Conservation (phyloP, 2,888 invertebrate genomes). For the Podotricha telesiphe region DNA sequence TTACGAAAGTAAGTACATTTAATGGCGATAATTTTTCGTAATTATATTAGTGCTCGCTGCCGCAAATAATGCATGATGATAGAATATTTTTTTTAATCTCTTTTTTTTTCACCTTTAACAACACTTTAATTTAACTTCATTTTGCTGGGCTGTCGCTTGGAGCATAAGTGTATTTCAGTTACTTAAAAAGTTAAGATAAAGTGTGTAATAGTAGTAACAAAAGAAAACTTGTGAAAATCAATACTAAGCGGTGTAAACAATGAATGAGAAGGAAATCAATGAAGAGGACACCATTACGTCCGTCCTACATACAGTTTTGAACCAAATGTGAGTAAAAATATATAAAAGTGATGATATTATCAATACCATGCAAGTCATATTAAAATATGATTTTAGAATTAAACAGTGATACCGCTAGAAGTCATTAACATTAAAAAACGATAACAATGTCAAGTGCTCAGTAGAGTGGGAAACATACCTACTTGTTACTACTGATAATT, state of each 20-base stretch:
- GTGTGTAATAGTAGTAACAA: background rate
- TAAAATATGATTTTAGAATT: constrained; percentile 23
- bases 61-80: background rate
- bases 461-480: constrained; percentile 47
- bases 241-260: background rate
- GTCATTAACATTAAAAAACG: constrained; percentile 65
- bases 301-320: background rate
- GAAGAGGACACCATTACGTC: background rate
- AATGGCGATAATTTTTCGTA: background rate
- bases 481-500: constrained; percentile 44
- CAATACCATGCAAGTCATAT: constrained; percentile 3
- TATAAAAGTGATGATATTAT: background rate
- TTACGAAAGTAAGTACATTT: no score
- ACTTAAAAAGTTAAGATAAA: no score
- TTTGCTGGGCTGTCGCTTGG: background rate
- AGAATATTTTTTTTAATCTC: background rate
- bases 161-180: background rate
- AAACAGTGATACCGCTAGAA: constrained; percentile 47
- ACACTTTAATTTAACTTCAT: background rate
- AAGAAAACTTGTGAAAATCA: background rate
- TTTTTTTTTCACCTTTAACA: background rate
- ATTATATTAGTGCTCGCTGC: background rate
- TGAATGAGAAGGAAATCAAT: background rate
- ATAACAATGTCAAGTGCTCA: constrained; percentile 70
- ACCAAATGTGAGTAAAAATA: background rate